Conservation (phyloP, 2,797 vertebrate species). For the Anguilla anguilla region DNA sequence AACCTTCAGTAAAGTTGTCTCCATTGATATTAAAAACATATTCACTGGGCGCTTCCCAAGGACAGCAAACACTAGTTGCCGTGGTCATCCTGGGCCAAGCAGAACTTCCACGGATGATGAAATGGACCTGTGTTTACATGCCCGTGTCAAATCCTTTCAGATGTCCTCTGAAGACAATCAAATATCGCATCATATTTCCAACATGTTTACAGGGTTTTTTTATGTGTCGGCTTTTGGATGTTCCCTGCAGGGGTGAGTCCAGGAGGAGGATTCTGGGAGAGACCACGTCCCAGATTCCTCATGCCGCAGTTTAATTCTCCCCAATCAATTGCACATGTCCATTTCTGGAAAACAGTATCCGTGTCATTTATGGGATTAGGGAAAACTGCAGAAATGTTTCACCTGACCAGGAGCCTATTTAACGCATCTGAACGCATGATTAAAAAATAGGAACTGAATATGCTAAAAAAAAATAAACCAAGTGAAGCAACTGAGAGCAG, state of each 20-base stretch:
- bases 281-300: neutral
- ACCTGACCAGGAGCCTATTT: neutral
- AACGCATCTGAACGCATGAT: neutral
- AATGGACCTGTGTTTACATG: slow-evolving; percentile 20
- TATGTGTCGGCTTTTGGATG: slow-evolving; percentile 18
- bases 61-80: slow-evolving; percentile 23
- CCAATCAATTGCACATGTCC: slow-evolving; percentile 16
- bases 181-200: slow-evolving; percentile 20
- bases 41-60: slow-evolving; percentile 29
- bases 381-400: neutral
- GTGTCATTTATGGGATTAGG: neutral
- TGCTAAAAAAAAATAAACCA: neutral
- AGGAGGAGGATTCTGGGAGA: neutral
- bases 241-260: slow-evolving; percentile 3
- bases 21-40: slow-evolving; percentile 37
- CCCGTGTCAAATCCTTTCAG: slow-evolving; percentile 29
- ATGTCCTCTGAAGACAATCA: slow-evolving; percentile 25
- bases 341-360: neutral
- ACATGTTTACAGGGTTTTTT: slow-evolving; percentile 21
- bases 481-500: neutral
- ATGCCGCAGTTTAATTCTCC: neutral
- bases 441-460: neutral
- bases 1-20: slow-evolving; percentile 13
- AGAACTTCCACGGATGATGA: slow-evolving; percentile 14
- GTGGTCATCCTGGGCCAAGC: neutral